phyloP scores from a whole-genome alignment of 2,113 vertebrate species.

The Pachyramphus minor region DNA sequence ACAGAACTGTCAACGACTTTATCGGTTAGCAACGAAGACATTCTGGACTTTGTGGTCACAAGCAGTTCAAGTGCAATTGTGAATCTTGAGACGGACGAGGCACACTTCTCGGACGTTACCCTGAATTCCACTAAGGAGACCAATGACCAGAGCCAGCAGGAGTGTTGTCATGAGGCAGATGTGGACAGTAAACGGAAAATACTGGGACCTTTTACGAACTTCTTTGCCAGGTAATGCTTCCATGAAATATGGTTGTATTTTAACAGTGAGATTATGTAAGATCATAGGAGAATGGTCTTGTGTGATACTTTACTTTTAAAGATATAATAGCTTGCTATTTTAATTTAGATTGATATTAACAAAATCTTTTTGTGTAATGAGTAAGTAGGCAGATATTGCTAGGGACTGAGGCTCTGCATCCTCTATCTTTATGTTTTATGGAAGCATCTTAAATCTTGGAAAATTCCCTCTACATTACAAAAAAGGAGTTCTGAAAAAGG shows the following conservation, averaged over 20 bases:
- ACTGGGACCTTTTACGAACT: slow-evolving; percentile 78
- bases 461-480: not conserved
- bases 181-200: slow-evolving; percentile 73
- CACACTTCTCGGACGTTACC: slow-evolving; percentile 77
- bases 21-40: slow-evolving; percentile 88
- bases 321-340: not conserved
- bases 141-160: slow-evolving; percentile 42
- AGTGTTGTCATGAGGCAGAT: not conserved
- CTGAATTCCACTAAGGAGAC: slow-evolving; percentile 67
- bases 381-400: not conserved
- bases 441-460: not conserved
- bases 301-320: not conserved
- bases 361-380: not conserved
- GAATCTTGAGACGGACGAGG: slow-evolving; percentile 81
- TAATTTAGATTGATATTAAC: not conserved
- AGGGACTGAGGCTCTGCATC: not conserved
- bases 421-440: not conserved
- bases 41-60: slow-evolving; percentile 86
- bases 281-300: not conserved
- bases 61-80: slow-evolving; percentile 93
- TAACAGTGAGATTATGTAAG: not conserved
- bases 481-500: not conserved
- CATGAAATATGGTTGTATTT: not conserved
- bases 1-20: slow-evolving; percentile 86
- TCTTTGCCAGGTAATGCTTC: slow-evolving; percentile 81